Conservation (phyloP, 1,140 invertebrate species). For the Drosophila fuyamai region DNA sequence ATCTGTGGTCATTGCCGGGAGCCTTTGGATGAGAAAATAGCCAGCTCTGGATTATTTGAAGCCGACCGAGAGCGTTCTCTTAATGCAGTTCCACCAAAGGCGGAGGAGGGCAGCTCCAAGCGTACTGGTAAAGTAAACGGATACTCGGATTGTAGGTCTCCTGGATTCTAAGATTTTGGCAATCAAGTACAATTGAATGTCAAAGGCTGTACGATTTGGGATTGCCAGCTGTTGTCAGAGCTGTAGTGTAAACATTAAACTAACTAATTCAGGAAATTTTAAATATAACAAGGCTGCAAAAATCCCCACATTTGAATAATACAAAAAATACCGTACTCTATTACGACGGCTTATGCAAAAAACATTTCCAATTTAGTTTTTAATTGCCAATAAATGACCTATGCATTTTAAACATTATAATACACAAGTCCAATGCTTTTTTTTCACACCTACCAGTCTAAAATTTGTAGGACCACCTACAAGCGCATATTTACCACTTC, state of each 20-base stretch:
- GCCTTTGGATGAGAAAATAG: constrained; percentile 51
- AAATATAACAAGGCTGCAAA: too few species aligned
- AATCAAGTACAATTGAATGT: constrained; percentile 8
- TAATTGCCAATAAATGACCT: too few species aligned
- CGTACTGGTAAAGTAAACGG: constrained; percentile 33
- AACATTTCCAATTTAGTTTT: too few species aligned
- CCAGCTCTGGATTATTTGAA: constrained; percentile 49
- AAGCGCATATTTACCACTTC: neutral
- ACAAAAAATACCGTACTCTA: too few species aligned
- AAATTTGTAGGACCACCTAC: neutral
- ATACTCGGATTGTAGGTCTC: constrained; percentile 12
- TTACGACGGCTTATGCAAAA: too few species aligned
- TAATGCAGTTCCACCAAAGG: constrained; percentile 39
- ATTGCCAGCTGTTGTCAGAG: neutral
- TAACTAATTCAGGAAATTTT: too few species aligned
- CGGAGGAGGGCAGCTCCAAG: constrained; percentile 23
- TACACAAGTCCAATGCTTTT: too few species aligned
- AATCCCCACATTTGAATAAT: too few species aligned
- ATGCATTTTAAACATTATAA: too few species aligned
- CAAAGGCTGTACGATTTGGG: neutral
- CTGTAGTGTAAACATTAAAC: too few species aligned
- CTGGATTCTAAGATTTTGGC: constrained; percentile 2
- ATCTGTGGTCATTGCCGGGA: constrained; percentile 43
- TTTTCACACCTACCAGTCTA: neutral
- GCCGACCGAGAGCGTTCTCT: constrained; percentile 39